Evolutionary conservation across 37 sponge, comb jelly and placozoan species (phyloP).

Genomic region (Ianthella basta): DNA sequence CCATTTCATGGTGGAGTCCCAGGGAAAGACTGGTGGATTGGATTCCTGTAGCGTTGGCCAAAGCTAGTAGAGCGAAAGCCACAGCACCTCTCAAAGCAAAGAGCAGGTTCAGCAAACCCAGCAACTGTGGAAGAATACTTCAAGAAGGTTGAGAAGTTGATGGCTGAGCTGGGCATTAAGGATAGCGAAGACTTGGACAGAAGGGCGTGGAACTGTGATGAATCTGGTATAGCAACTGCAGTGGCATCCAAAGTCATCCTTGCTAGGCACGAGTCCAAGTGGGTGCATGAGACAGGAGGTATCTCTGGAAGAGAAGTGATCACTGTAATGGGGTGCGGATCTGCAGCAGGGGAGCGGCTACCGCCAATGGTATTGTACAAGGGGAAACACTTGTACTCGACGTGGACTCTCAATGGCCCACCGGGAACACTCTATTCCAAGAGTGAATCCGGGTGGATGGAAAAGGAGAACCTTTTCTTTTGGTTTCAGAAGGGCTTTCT

Average conservation of each 20-base stretch:
- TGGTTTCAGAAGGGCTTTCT: conserved; percentile 30
- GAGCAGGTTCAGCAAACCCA: background rate
- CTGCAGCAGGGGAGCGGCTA: conserved; percentile 25
- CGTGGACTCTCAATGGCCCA: conserved; percentile 33
- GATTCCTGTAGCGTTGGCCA: conserved; percentile 49
- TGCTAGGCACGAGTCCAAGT: conserved; percentile 3
- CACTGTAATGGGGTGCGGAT: conserved; percentile 20
- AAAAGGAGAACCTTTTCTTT: conserved; percentile 15
- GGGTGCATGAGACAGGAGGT: conserved; percentile 31
- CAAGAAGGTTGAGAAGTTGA: background rate
- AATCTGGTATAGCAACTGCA: conserved; percentile 7
- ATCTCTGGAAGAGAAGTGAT: conserved; percentile 28
- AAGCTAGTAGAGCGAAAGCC: background rate
- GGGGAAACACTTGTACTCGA: conserved; percentile 28
- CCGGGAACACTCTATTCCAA: conserved; percentile 22
- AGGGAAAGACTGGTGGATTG: conserved; percentile 51
- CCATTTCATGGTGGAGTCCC: conserved; percentile 43
- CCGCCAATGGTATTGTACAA: conserved; percentile 40
- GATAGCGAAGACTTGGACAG: background rate
- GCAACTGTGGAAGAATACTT: background rate
- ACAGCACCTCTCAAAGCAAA: background rate
- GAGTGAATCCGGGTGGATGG: conserved; percentile 45
- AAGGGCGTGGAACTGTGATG: conserved; percentile 40
- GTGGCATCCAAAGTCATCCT: background rate
- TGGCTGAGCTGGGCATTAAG: background rate